Base-by-base conservation (phyloP, 1,140 invertebrate species). In the Diachasmimorpha longicaudata region DNA sequence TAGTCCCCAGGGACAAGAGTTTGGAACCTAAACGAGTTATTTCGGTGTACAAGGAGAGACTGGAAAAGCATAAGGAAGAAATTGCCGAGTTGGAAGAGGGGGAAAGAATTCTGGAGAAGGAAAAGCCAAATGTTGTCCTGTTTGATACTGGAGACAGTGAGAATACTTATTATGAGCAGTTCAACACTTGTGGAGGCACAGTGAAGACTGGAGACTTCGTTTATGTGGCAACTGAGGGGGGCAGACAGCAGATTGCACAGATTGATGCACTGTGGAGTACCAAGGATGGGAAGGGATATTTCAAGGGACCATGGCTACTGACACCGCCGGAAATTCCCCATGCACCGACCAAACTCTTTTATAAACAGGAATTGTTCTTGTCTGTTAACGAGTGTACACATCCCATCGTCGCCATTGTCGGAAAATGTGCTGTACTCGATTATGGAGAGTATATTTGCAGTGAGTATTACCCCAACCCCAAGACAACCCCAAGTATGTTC, bases 181-280 rank as follows among this genome's bases (percentile, higher is more conserved):
- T 95, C 83, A 96, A 95, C 83, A 94, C 95, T 0, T 95, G 94
- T 81, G 93, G 93, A 44, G 95, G 96, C 25, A 91, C 94, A 37
- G 91, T 97, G 74, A 95, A 97, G 92, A 95, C 93, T 58, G 97
- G 97, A 13, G 98, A 99, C 88, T 98, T 94, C 89, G 96, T 98
- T 37, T 98, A 98, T 86, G 96, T 98, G 11, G 94, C 95, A 42
- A 96, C 94, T 16, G 94, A 96, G 84, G 93, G 94, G 68, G 94
- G 95, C 37, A 94, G 94, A 84, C 95, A 96, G 85, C 92, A 96
- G 72, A 95, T 99, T 75, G 95, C 96, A n/a, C 94, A 98, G 88
- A 94, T 99, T 79, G 96, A 99, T 87, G 93, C 94, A 76, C 96
- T 99, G 82, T 99, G 97, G 97, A 94, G 94, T 79, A 95, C 95